Conservation (phyloP, 2,888 invertebrate species). For the Cosmorhoe ocellata region DNA sequence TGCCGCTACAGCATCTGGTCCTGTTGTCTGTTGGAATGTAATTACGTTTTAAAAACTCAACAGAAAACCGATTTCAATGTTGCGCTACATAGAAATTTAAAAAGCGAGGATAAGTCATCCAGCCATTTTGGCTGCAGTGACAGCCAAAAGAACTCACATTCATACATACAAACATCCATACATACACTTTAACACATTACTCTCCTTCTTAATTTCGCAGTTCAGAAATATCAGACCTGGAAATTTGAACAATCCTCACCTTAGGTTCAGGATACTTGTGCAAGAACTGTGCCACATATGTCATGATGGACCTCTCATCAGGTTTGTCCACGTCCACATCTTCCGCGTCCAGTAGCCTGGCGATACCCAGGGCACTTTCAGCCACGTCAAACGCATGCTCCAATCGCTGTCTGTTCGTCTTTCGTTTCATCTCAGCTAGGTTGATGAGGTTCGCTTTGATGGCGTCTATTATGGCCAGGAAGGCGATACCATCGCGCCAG, state of each 20-base stretch:
- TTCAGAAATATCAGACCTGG: no score
- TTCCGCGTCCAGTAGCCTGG: constrained; percentile 95
- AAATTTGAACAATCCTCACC: constrained; percentile 66
- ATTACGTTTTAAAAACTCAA: no score
- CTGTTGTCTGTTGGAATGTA: constrained; percentile 79
- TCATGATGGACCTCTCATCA: constrained; percentile 99
- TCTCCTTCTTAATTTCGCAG: no score
- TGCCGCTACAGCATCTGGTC: constrained; percentile 88
- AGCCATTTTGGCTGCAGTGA: no score
- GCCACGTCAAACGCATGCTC: constrained; percentile 97
- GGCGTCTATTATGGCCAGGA: constrained; percentile 96
- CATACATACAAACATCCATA: no score
- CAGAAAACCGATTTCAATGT: no score
- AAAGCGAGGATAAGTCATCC: no score
- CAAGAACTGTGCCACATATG: constrained; percentile 98
- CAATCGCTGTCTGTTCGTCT: constrained; percentile 90
- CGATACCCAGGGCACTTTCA: constrained; percentile 94
- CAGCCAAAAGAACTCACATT: no score
- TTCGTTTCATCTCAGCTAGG: constrained; percentile 88
- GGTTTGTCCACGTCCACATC: constrained; percentile 98
- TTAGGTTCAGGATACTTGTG: constrained; percentile 96
- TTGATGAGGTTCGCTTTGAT: constrained; percentile 96
- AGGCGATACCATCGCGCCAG: constrained; percentile 98
- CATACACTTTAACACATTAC: no score
- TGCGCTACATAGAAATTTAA: no score